Conservation (phyloP, 2,797 vertebrate species). For the Triplophysa yarkandensis region DNA sequence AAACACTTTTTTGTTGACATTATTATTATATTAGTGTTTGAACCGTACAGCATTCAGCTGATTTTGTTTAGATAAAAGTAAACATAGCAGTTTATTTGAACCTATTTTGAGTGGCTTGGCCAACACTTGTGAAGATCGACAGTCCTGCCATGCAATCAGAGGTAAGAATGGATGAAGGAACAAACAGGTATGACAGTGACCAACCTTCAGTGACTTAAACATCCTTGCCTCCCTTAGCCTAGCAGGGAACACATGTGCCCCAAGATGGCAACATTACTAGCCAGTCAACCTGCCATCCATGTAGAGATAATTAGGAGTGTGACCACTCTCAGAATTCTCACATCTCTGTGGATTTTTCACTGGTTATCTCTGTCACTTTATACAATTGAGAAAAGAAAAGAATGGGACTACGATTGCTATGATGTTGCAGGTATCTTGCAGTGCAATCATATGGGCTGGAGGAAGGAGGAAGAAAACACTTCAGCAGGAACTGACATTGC, state of each 20-base stretch:
- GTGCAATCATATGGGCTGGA: constrained; percentile 31
- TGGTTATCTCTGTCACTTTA: constrained; percentile 48
- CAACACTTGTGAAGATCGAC: constrained; percentile 47
- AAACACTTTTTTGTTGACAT: neutral
- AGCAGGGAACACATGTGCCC: constrained; percentile 87
- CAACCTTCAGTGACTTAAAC: constrained; percentile 72
- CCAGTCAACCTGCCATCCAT: constrained; percentile 78
- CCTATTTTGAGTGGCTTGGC: neutral
- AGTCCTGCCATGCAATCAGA: constrained; percentile 72
- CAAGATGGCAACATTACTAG: constrained; percentile 86
- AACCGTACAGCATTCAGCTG: neutral
- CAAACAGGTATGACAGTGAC: constrained; percentile 89
- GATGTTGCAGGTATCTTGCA: constrained; percentile 42
- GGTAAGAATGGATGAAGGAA: constrained; percentile 77
- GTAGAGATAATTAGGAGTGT: constrained; percentile 93
- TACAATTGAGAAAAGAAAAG: constrained; percentile 41
- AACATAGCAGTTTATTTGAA: neutral
- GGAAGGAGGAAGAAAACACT: constrained; percentile 24
- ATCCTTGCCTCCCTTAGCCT: constrained; percentile 64
- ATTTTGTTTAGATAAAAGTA: neutral
- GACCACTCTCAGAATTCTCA: constrained; percentile 91
- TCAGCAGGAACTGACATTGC: constrained; percentile 26
- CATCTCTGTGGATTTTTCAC: constrained; percentile 68
- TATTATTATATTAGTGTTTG: neutral
- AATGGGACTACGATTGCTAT: constrained; percentile 35